Evolutionary conservation across 1,140 invertebrate genomes (phyloP).

Genomic region (Brachionus manjavacas): DNA sequence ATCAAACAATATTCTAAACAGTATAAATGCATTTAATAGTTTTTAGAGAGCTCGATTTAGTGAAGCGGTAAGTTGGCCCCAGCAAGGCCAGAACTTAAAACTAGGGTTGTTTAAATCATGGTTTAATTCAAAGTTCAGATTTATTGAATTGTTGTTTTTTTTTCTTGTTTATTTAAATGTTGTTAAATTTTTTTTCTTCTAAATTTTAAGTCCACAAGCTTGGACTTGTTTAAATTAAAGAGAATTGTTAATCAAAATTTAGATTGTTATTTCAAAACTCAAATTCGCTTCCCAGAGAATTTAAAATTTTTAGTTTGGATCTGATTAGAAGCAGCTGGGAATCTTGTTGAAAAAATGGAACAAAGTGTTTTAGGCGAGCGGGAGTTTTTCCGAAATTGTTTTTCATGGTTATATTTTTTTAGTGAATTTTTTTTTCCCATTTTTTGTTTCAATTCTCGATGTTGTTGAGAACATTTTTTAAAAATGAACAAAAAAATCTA

Average conservation of each 20-base stretch:
- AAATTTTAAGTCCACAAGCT: not conserved
- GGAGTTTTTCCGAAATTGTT: not conserved
- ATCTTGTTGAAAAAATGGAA: not conserved
- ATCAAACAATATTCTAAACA: not conserved
- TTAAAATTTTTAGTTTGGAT: not conserved
- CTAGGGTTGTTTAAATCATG: too few relatives aligned
- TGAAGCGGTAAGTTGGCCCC: not conserved
- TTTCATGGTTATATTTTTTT: not conserved
- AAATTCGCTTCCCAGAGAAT: not conserved
- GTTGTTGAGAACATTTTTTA: not conserved
- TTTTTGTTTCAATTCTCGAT: not conserved
- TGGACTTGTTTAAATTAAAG: not conserved
- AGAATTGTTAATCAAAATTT: slow-evolving; percentile 13
- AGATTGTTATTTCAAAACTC: not conserved
- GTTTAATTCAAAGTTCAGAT: not conserved
- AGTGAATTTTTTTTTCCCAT: not conserved
- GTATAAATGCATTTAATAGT: slow-evolving; percentile 29
- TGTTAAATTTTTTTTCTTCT: not conserved
- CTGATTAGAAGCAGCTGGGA: not conserved
- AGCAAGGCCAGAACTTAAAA: not conserved
- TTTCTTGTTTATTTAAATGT: not conserved
- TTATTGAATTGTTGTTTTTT: slow-evolving; percentile 19
- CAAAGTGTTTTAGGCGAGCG: not conserved
- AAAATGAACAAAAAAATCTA: not conserved
- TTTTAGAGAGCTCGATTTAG: not conserved